Conservation (phyloP, 92 coral and sea anemone species). For the Galaxea fascicularis region DNA sequence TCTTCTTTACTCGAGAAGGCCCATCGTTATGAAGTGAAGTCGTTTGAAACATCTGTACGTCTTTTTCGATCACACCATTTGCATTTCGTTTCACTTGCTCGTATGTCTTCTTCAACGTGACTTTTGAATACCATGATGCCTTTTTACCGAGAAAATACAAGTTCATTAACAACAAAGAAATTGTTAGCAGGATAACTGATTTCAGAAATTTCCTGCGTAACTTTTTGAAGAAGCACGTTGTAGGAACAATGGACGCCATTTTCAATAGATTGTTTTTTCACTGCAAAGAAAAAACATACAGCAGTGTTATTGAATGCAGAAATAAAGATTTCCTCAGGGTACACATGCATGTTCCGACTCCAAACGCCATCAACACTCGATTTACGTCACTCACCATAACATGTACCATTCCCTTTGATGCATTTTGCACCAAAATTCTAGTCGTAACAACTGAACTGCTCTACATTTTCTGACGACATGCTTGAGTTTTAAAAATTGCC, state of each 20-base stretch:
- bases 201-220: not conserved
- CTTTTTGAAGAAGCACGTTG: not conserved
- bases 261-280: not conserved
- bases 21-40: not conserved
- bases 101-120: not conserved
- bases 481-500: too few species aligned
- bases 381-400: too few species aligned
- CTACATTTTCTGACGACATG: too few species aligned
- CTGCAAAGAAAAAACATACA: not conserved
- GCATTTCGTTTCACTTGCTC: too few species aligned
- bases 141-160: slow-evolving; percentile 5
- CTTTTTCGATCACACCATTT: not conserved
- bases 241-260: not conserved
- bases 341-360: too few species aligned
- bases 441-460: too few species aligned
- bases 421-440: too few species aligned
- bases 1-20: not conserved
- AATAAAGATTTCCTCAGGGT: too few species aligned
- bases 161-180: slow-evolving; percentile 1
- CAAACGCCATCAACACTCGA: too few species aligned
- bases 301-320: not conserved
- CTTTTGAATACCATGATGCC: not conserved
- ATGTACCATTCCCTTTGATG: too few species aligned
- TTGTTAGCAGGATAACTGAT: not conserved
- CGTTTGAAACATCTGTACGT: not conserved